phyloP scores from a whole-genome alignment of 2,888 invertebrate genomes.

The Abscondita cerata region DNA sequence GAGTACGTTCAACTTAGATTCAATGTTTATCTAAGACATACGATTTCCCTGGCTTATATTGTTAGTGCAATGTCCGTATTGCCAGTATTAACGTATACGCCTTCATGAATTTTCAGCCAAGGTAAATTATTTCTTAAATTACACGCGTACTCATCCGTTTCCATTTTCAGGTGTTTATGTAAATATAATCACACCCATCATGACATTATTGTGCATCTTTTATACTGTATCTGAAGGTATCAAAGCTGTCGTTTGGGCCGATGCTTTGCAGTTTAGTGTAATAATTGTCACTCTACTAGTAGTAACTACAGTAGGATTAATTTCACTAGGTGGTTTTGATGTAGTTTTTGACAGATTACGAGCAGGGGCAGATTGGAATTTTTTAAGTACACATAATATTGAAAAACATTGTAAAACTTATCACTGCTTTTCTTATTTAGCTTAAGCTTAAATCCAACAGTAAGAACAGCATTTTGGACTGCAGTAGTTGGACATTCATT shows the following conservation, averaged over 20 bases:
- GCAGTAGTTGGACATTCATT: constrained; percentile 64
- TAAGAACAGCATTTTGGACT: constrained; percentile 67
- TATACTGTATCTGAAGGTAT: constrained; percentile 75
- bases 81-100: constrained; percentile 74
- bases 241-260: constrained; percentile 71
- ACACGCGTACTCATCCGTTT: too few species aligned
- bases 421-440: background rate
- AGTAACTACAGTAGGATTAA: constrained; percentile 51
- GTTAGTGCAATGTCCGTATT: too few species aligned
- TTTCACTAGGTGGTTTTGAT: constrained; percentile 54
- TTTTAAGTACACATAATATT: constrained; percentile 61
- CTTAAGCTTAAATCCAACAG: constrained; percentile 59
- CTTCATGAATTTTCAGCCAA: constrained; percentile 72
- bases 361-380: constrained; percentile 62
- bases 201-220: constrained; percentile 74
- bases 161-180: constrained; percentile 72
- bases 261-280: constrained; percentile 58
- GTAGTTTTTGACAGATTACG: constrained; percentile 64
- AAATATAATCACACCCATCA: constrained; percentile 68
- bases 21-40: too few species aligned
- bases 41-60: too few species aligned
- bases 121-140: constrained; percentile 58
- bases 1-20: too few species aligned
- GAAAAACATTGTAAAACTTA: too few species aligned
- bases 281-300: constrained; percentile 62